phyloP scores from a whole-genome alignment of 2,888 invertebrate species.

The Catonia carolina region DNA sequence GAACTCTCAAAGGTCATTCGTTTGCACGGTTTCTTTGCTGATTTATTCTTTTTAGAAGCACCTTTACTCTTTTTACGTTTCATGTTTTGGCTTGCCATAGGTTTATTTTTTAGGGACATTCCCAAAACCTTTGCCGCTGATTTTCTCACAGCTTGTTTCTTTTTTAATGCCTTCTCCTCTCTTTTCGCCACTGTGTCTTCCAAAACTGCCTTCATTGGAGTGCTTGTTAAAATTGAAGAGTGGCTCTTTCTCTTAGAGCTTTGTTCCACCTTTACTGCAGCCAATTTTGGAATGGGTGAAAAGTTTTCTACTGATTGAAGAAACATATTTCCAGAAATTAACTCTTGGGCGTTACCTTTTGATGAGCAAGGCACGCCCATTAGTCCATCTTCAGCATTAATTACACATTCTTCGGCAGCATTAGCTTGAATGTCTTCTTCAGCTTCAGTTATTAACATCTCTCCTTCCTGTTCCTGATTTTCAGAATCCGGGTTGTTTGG shows the following conservation, averaged over 20 bases:
- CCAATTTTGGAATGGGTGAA: constrained; percentile 9
- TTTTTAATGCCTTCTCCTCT: not conserved
- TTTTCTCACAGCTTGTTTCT: constrained; percentile 1
- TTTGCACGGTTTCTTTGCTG: not conserved
- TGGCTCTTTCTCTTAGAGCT: constrained; percentile 4
- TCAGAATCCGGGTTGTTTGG: not conserved
- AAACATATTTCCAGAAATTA: not conserved
- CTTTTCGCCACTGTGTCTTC: constrained; percentile 11
- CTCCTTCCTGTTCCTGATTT: not conserved
- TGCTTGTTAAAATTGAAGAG: constrained; percentile 6
- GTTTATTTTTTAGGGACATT: not conserved
- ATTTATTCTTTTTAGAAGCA: not conserved
- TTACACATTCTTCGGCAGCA: not conserved
- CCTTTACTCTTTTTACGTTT: not conserved
- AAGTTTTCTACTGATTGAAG: constrained; percentile 12
- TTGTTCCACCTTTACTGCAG: not conserved
- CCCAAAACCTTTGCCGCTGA: constrained; percentile 10
- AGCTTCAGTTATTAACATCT: not conserved
- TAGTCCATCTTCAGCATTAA: not conserved
- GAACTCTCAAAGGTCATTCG: constrained; percentile 10
- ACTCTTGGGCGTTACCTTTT: not conserved
- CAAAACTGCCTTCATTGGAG: constrained; percentile 10
- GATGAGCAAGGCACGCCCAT: not conserved
- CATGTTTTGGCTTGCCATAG: not conserved
- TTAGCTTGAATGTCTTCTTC: not conserved